These are phyloP conservation scores for Andrena camellia DNA, from an alignment of 2,888 invertebrate species.

Conservation along the genomic window DNA sequence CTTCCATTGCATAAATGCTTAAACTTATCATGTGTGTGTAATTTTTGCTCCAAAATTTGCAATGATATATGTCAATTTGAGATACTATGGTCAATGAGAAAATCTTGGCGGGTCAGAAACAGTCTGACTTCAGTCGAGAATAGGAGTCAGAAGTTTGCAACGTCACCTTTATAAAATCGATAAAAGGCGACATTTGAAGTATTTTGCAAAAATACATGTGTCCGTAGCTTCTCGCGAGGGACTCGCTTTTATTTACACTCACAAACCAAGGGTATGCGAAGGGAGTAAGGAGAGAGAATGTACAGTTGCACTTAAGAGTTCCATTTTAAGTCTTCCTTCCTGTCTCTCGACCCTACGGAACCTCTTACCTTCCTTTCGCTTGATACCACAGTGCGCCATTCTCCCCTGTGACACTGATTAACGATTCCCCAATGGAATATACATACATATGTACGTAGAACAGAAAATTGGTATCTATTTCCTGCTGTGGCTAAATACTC, in stretches of 20 bases:
- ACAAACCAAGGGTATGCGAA: background rate
- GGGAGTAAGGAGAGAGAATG: conserved; percentile 34
- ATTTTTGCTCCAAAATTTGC: too few species aligned
- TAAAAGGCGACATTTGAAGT: background rate
- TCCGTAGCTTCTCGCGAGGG: background rate
- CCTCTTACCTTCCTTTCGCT: conserved; percentile 64
- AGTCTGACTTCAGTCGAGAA: background rate
- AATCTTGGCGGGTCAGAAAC: background rate
- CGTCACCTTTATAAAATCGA: background rate
- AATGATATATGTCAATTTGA: too few species aligned
- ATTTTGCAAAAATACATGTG: background rate
- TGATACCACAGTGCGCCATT: conserved; percentile 78
- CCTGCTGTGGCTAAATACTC: conserved; percentile 38
- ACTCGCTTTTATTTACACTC: background rate
- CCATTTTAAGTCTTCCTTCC: conserved; percentile 75
- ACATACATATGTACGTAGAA: conserved; percentile 27
- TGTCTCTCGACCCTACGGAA: conserved; percentile 55
- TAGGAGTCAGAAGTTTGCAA: background rate
- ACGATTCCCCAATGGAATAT: conserved; percentile 68
- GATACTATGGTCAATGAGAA: too few species aligned
- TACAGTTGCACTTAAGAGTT: conserved; percentile 73
- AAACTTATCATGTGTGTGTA: too few species aligned
- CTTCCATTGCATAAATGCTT: too few species aligned
- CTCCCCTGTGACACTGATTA: conserved; percentile 80
- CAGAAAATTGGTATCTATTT: conserved; percentile 44